Evolutionary conservation across 2,113 vertebrate genomes (phyloP), one percentile per base, ranked within the genome.

Genomic region (Xiphophorus maculatus): DNA sequence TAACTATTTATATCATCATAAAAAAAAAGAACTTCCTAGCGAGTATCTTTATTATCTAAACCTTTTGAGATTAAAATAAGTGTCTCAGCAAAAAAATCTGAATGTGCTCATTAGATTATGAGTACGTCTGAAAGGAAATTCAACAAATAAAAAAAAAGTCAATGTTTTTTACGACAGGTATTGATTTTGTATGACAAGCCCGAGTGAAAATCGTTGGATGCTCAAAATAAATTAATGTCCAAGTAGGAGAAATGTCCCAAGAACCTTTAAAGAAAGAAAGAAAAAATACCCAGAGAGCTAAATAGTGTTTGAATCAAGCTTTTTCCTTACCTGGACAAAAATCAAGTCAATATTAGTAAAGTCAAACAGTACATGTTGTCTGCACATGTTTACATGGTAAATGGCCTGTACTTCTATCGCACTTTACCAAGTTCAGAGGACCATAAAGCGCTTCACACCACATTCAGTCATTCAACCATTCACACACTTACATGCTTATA

Each of bases 331-430:
- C 10, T 35, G 37, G 73, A 32, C 51, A 63, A 48, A 35, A 68
- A 48, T 7, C 33, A 65, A 76, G 80, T 76, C 30, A 71, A 68
- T 63, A 66, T 84, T 70, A 48, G 32, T 62, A 9, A 69, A 33
- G 44, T 69, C 67, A 51, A 32, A 71, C 54, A 60, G 12, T 35
- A 8, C 25, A 35, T 27, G 29, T 27, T 42, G 14, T 42, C 32
- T 65, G 22, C 19, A 30, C 62, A 32, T 7, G 28, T 63, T 67
- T 28, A 44, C 11, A 68, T 19, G 27, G 2, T 37, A 37, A 37
- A 11, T 37, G 10, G 33, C 33, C 1, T 35, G 33, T 9, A 35
- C 33, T 1, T 35, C 33, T 35, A 35, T 2, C 9, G 33, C 8
- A 35, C 33, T 9, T 35, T 35, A 35, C 9, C 33, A 35, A 9